Conservation (phyloP, 2,113 vertebrate genomes). For the Sphyrna mokarran region DNA sequence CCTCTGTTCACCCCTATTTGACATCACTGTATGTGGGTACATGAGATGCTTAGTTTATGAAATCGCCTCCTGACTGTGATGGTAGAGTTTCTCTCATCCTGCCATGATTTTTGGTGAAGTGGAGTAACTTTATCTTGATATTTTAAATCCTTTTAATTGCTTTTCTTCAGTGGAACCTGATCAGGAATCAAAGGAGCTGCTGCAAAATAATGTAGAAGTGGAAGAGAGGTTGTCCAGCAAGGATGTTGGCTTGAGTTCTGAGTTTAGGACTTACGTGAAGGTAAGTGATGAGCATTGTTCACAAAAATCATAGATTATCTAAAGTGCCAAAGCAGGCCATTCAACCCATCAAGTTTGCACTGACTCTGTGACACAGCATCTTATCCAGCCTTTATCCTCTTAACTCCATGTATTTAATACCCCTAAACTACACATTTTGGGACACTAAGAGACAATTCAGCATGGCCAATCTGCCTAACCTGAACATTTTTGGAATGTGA, state of each 20-base stretch:
- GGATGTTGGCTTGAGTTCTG: constrained; percentile 57
- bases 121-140: neutral
- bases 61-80: no score
- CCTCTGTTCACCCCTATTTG: no score
- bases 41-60: neutral
- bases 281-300: constrained; percentile 51
- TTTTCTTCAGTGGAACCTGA: constrained; percentile 56
- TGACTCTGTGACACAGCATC: no score
- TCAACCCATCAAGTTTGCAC: no score
- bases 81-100: neutral
- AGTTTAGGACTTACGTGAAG: constrained; percentile 78
- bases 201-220: constrained; percentile 55
- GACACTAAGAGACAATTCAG: no score
- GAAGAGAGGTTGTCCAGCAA: constrained; percentile 57
- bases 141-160: neutral
- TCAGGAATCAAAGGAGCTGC: constrained; percentile 56
- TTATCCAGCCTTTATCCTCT: no score
- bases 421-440: no score
- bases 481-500: no score
- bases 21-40: neutral
- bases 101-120: neutral
- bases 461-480: no score
- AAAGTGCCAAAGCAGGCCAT: no score
- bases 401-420: no score
- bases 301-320: no score